Evolutionary conservation across 2,797 vertebrate genomes (phyloP).

Genomic region (Carcharodon carcharias): DNA sequence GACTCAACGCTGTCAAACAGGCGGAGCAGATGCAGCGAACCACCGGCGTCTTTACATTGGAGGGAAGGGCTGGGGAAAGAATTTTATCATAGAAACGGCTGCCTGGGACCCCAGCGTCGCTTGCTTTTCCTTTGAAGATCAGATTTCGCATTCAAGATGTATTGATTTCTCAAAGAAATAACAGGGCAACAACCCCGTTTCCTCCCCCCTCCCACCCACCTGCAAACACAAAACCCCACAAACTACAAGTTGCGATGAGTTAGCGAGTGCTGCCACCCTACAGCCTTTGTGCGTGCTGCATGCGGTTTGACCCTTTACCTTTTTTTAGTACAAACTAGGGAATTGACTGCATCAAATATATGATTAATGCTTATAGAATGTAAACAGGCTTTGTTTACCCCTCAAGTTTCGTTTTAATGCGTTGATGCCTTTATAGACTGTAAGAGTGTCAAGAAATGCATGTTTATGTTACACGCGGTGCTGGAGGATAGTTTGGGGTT

Average conservation of each 20-base stretch:
- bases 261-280: neutral
- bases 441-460: neutral
- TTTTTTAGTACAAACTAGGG: neutral
- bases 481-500: neutral
- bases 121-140: neutral
- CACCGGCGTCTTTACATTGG: neutral
- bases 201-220: neutral
- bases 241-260: neutral
- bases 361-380: neutral
- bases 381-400: neutral
- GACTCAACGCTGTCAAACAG: neutral
- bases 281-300: neutral
- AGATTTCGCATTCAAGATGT: conserved; percentile 1
- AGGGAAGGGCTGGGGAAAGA: neutral
- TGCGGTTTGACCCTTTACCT: neutral
- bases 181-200: neutral
- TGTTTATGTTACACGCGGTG: neutral
- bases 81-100: neutral
- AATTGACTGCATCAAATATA: neutral
- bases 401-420: neutral
- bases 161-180: neutral
- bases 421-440: neutral
- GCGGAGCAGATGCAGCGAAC: neutral
- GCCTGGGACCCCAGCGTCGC: neutral
- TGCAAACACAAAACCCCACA: neutral